Base-by-base conservation (phyloP, 2,797 vertebrate species). In the Parauchenoglanis punctatus region DNA sequence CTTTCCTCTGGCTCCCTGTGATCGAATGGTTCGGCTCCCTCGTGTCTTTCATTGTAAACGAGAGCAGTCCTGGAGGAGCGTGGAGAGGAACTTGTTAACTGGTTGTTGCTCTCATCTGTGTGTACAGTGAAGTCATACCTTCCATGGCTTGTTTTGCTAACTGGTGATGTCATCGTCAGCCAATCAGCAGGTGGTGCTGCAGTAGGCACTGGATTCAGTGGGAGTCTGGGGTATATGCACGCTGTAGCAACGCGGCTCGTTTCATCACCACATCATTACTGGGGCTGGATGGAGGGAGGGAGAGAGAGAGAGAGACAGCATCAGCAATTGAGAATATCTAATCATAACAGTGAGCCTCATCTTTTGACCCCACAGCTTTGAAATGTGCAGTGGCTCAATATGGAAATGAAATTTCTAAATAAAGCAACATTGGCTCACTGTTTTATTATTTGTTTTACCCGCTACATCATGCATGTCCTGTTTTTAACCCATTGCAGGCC, bases 101-200 rank as follows among this genome's bases (percentile, higher is more conserved):
- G 89, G 84, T 92, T 91, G 87, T 91, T 91, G 54, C 85, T 92
- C 93, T 90, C 92, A 90, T 92, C 92, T 87, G 77, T 92, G 91
- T 89, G 93, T 95, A 95, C 94, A 94, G 91, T 96, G 95, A 96
- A 95, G 95, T 96, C 95, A 96, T 95, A 94, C 93, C 94, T 95
- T 95, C 94, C 93, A 93, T 92, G 92, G 92, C 93, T 95, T 94
- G 95, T 95, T 94, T 94, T 92, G 90, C 92, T 92, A 88, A 86
- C 88, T 89, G 91, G 94, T 96, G 96, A 96, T 96, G 95, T 96
- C 95, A 96, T 92, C 93, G 56, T 90, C 92, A 95, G 94, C 96
- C 96, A 96, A 96, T 96, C 95, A 95, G 93, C 93, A 93, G 68
- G 75, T 90, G 91, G 92, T 81, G 77, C 90, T 58, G 92, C 90